A percentile compares a stretch with the other conserved stretches of the same genome.
Evolutionary conservation across 2,797 vertebrate species (phyloP).

Genomic region (Fistularia commersonii): DNA sequence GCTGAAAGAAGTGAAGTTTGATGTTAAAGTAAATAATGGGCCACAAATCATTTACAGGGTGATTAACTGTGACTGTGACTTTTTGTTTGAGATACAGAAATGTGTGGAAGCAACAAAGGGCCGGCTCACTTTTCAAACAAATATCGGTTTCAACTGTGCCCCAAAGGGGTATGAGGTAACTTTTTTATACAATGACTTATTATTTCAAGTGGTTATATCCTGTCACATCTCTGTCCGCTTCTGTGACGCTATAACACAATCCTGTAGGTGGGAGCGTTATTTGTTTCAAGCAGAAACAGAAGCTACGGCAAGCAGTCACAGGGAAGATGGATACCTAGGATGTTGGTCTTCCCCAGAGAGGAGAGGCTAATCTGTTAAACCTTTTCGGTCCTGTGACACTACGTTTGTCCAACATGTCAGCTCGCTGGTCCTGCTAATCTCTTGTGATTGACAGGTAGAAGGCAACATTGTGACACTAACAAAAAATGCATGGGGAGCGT

Average conservation of each 20-base stretch:
- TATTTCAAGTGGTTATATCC: slow-evolving; percentile 17
- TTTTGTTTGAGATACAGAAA: too few species aligned
- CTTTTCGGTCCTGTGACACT: slow-evolving; percentile 45
- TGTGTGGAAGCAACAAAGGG: too few species aligned
- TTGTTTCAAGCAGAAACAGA: slow-evolving; percentile 22
- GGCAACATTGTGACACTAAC: slow-evolving; percentile 45
- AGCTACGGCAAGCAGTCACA: slow-evolving; percentile 23
- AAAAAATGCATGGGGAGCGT: slow-evolving; percentile 23
- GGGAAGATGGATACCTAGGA: slow-evolving; percentile 53
- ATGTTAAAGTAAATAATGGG: too few species aligned
- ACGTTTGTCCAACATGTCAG: slow-evolving; percentile 64
- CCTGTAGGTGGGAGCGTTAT: slow-evolving; percentile 14
- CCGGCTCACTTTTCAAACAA: too few species aligned
- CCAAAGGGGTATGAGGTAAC: too few species aligned
- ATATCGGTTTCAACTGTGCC: too few species aligned
- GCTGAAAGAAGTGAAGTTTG: too few species aligned
- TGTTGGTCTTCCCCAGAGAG: slow-evolving; percentile 38
- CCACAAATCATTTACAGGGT: too few species aligned
- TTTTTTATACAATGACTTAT: neutral
- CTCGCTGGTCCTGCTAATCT: slow-evolving; percentile 54
- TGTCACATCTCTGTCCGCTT: slow-evolving; percentile 21
- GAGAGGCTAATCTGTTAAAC: slow-evolving; percentile 58
- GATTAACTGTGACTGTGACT: too few species aligned
- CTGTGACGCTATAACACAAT: slow-evolving; percentile 25
- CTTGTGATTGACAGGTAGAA: slow-evolving; percentile 60